phyloP scores from a whole-genome alignment of 2,888 invertebrate species.

The Chromoteleia sp. region DNA sequence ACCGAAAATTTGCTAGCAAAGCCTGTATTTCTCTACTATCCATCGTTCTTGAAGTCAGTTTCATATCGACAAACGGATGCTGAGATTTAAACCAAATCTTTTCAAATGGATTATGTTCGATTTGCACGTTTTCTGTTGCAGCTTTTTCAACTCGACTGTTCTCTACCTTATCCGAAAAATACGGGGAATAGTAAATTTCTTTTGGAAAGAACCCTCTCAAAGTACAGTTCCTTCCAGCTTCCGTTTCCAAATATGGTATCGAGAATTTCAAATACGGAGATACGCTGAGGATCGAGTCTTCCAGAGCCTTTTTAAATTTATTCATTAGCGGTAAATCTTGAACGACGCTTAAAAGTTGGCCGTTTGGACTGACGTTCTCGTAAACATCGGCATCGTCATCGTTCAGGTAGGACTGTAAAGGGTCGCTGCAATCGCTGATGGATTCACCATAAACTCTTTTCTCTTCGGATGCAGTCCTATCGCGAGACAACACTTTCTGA shows the following conservation, averaged over 20 bases:
- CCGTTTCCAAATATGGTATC: constrained; percentile 95
- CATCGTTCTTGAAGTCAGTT: constrained; percentile 87
- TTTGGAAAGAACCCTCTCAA: constrained; percentile 90
- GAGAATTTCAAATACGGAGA: constrained; percentile 95
- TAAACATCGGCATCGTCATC: constrained; percentile 85
- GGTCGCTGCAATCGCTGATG: constrained; percentile 93
- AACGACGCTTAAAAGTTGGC: constrained; percentile 85
- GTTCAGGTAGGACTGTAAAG: constrained; percentile 87
- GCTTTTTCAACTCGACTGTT: constrained; percentile 73
- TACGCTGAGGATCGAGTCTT: constrained; percentile 91
- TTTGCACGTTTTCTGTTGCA: constrained; percentile 58
- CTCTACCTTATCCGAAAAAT: constrained; percentile 85
- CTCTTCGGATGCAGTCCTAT: constrained; percentile 76
- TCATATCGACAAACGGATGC: constrained; percentile 91
- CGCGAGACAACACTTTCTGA: constrained; percentile 65
- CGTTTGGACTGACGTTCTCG: constrained; percentile 78
- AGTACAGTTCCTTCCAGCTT: constrained; percentile 91
- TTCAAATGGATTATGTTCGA: constrained; percentile 65
- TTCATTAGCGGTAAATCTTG: constrained; percentile 87
- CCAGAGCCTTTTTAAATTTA: constrained; percentile 90
- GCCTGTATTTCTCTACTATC: constrained; percentile 89
- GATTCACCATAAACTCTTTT: constrained; percentile 86
- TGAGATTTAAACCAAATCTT: constrained; percentile 85
- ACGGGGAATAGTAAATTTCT: constrained; percentile 90
- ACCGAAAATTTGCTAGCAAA: constrained; percentile 90